Evolutionary conservation across 2,797 vertebrate genomes (phyloP), one percentile per base, ranked within the genome.

Genomic region (Uromys caudimaculatus): DNA sequence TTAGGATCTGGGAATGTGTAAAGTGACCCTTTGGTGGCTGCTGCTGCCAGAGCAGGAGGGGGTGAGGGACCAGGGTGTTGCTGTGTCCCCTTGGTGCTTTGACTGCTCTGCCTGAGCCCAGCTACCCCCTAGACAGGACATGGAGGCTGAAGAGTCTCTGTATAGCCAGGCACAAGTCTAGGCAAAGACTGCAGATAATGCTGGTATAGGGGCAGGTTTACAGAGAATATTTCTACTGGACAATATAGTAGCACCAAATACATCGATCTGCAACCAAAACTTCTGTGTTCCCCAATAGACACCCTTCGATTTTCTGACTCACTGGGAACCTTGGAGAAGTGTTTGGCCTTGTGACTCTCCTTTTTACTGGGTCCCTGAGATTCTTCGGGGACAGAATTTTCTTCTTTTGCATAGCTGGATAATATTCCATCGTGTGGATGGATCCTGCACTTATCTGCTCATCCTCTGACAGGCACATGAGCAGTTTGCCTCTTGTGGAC

Each of bases 381-480:
- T 5, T n/a, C 60, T 1, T 21, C 54, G 10, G 16, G 1, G 73
- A 41, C 32, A 27, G 67, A 9, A 6, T 50, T 14, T 29, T 73
- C 1, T 24, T 1, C 0, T 27, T 64, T 17, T 73, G 9, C 0
- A 1, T 5, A 38, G 6, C 79, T 10, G 54, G 56, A 2, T 5
- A 23, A 17, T n/a, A 29, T 58, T 67, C 83, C 16, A 0, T 13
- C 0, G 41, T 4, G 0, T 2, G 82, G 41, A 9, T 0, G 2
- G 47, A 4, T 58, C 79, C 0, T 6, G 0, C 6, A 16, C 4
- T 16, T 1, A 0, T 29, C 41, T 3, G 0, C 11, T 24, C 3
- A 0, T 0, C 67, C 2, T 1, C 2, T 0, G 81, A 16, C 1
- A 69, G 78, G 17, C 75, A 13, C 0, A 1, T 0, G 58, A 29